Evolutionary conservation across 2,888 invertebrate species (phyloP).

Genomic region (Drosophila melanosoma): DNA sequence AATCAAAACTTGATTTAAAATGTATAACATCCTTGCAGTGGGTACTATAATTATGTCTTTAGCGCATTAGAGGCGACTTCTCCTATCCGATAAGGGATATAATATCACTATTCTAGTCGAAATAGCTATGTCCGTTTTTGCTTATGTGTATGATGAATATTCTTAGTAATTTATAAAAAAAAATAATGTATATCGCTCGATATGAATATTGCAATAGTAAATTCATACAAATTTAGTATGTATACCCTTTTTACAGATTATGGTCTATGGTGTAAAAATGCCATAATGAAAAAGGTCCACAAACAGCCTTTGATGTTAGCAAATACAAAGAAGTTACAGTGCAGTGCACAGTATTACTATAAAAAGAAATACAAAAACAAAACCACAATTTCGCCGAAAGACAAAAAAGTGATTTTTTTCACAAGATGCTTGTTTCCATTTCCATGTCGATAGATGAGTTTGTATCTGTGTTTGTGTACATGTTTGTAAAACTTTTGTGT

Average conservation of each 20-base stretch:
- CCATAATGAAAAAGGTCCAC: conserved; percentile 68
- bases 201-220: conserved; percentile 4
- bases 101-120: not conserved
- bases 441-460: conserved; percentile 37
- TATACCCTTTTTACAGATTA: conserved; percentile 30
- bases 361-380: conserved; percentile 64
- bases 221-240: not conserved
- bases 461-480: conserved; percentile 11
- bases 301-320: conserved; percentile 69
- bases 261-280: conserved; percentile 44
- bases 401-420: conserved; percentile 57
- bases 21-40: not conserved
- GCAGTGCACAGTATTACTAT: conserved; percentile 41
- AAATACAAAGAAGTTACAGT: conserved; percentile 69
- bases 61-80: not conserved
- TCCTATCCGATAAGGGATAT: not conserved
- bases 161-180: not conserved
- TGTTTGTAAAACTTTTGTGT: conserved; percentile 31
- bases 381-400: conserved; percentile 65
- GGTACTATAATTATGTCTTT: not conserved
- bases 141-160: not conserved
- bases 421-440: conserved; percentile 49
- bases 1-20: not conserved
- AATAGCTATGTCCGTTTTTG: no score
- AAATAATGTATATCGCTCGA: not conserved